A percentile compares a stretch with the other conserved stretches of the same genome.
These are phyloP conservation scores for Gallinago media DNA, from an alignment of 2,113 vertebrate species.

Conservation along the genomic window DNA sequence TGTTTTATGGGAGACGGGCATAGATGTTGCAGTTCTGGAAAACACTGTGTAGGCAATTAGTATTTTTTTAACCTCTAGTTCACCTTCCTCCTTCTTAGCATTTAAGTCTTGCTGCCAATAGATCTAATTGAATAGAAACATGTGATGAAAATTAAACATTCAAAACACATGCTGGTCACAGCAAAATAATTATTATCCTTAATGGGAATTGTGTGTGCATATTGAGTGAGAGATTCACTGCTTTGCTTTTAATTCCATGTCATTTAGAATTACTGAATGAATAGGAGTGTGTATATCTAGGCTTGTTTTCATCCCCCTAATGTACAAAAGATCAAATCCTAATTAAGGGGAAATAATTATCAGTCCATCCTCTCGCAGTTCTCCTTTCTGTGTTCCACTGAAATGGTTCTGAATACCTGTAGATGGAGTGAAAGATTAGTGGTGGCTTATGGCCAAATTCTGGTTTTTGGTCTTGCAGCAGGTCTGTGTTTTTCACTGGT, in stretches of 20 bases:
- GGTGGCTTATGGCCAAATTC: neutral
- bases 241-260: constrained; percentile 54
- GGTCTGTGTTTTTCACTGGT: neutral
- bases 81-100: neutral
- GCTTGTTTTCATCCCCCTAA: constrained; percentile 29
- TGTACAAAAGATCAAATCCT: constrained; percentile 28
- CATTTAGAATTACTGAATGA: constrained; percentile 48
- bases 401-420: neutral
- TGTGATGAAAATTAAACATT: constrained; percentile 39
- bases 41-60: neutral
- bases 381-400: neutral
- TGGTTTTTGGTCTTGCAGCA: constrained; percentile 5
- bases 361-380: neutral
- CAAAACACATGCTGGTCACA: neutral
- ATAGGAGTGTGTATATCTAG: neutral
- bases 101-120: neutral
- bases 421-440: constrained; percentile 24
- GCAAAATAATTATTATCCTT: constrained; percentile 36
- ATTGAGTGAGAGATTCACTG: neutral
- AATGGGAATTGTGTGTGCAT: neutral
- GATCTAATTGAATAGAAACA: constrained; percentile 37
- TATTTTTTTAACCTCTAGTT: constrained; percentile 5
- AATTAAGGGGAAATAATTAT: constrained; percentile 45
- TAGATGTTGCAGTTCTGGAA: neutral
- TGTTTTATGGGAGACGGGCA: neutral